phyloP scores from a whole-genome alignment of 1,140 invertebrate species.

The Anthonomus grandis region DNA sequence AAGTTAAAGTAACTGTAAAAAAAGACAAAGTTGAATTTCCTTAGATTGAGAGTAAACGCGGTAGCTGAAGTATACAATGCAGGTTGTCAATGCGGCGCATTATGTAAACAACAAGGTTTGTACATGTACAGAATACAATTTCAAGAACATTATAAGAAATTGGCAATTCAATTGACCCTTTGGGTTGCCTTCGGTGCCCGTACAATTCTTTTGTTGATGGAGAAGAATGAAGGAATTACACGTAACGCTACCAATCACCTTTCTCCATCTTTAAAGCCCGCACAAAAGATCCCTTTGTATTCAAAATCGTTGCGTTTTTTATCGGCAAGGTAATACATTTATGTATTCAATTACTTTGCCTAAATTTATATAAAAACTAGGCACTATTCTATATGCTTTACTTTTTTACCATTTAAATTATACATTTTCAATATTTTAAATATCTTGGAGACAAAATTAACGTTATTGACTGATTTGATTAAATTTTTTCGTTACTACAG shows the following conservation, averaged over 20 bases:
- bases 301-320: conserved; percentile 22
- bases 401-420: no score
- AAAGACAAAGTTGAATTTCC: no score
- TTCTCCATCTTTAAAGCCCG: neutral
- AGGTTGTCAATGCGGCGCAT: conserved; percentile 33
- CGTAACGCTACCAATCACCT: conserved; percentile 16
- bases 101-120: conserved; percentile 37
- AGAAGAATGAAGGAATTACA: conserved; percentile 30
- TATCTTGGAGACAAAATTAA: no score
- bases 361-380: conserved; percentile 10
- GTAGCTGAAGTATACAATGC: conserved; percentile 28
- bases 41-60: conserved; percentile 6
- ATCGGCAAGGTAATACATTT: conserved; percentile 6
- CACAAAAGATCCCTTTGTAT: conserved; percentile 23
- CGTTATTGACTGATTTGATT: no score
- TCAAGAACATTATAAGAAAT: conserved; percentile 41
- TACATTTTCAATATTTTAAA: no score
- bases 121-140: conserved; percentile 41
- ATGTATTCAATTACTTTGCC: conserved; percentile 17
- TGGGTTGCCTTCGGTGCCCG: conserved; percentile 24
- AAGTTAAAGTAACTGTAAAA: no score
- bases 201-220: conserved; percentile 27
- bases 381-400: no score
- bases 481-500: no score
- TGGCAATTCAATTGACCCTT: conserved; percentile 42